Base-by-base conservation (phyloP, 92 coral and sea anemone species). In the Porites evermanni region DNA sequence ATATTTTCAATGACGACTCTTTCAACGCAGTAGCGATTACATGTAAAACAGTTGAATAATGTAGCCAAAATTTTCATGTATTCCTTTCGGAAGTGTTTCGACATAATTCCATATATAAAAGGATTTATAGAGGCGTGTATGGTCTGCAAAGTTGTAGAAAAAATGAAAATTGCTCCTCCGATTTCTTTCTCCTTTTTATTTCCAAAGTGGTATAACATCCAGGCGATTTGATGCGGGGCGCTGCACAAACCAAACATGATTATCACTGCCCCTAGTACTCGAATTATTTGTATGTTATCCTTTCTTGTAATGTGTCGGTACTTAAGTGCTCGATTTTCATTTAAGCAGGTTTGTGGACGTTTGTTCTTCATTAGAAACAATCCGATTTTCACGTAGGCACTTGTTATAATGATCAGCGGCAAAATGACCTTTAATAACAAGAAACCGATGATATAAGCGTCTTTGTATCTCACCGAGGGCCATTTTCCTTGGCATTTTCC, bases 391-490 rank as follows among this genome's bases (percentile, higher is more conserved):
- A 82, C 26, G 75, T 92, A 89, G 0, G 95, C 75, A 8, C 85
- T 23, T 16, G 88, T 72, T 76, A 85, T 92, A 4, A 92, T 74
- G 14, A 78, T 51, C 76, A 92, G 81, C 38, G 95, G 95, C 10
- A 92, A 23, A 24, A 89, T 70, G 54, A 83, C 80, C 79, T 92
- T 88, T 12, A 86, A 67, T 8, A 88, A 72, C 26, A 92, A 61
- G 47, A 92, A 75, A 59, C 82, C 91, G 19, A 92, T 73, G 29
- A 89, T 92, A 60, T 92, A 92, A 9, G 91, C 91, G 19, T 89
- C 85, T 63, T 89, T 85, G 86, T 88, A 81, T 17, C 64, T 64
- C 47, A 7, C 38, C 12, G 90, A 80, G 12, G 80, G 66, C 95
- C 95, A 92, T 23, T 26, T 75, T 6, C 92, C 92, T 11, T 70